Evolutionary conservation across 2,113 vertebrate species (phyloP), one percentile per base, ranked within the genome.

Genomic region (Poeciliopsis occidentalis): DNA sequence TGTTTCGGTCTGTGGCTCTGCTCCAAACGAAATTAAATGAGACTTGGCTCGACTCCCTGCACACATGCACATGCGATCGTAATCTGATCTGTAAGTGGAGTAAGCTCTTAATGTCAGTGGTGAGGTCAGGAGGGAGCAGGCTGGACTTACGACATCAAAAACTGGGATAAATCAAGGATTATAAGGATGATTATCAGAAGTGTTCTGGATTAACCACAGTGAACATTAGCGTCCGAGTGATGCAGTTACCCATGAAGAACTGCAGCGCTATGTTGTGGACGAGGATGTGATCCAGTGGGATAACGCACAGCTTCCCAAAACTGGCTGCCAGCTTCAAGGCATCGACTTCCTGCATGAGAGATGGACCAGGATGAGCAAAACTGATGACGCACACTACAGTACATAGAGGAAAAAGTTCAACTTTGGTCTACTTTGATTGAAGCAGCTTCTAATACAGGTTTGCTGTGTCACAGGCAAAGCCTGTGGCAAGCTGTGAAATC

Each of bases 201-300:
- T 67, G 80, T 75, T 69, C n/a, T 63, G 75, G 79, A 72, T 75
- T 75, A 76, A 61, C 60, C 60, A 63, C 71, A 67, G 60, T 41
- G 31, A 68, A 3, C 27, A 63, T 72, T 74, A 57, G 15, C 7
- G 51, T 65, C 13, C 10, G 27, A 64, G 69, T 30, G 72, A 60
- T 1, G 15, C 39, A 17, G 71, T 61, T 92, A 99, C 98, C 98
- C 96, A 99, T 98, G 93, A 99, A 99, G 95, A 99, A 99, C 27
- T 99, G 98, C 94, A 99, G 96, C 81, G 98, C 98, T 86, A 99
- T 97, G 94, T 99, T 99, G 93, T 99, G 96, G 91, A 99, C 93
- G 71, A 99, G 95, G 93, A 99, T 99, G 91, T 96, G 96, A 89
- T 99, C 98, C 95, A 99, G 82, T 8, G 98, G 97, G 87, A 99